Conservation (phyloP, 2,888 invertebrate species). For the Noctua janthe region DNA sequence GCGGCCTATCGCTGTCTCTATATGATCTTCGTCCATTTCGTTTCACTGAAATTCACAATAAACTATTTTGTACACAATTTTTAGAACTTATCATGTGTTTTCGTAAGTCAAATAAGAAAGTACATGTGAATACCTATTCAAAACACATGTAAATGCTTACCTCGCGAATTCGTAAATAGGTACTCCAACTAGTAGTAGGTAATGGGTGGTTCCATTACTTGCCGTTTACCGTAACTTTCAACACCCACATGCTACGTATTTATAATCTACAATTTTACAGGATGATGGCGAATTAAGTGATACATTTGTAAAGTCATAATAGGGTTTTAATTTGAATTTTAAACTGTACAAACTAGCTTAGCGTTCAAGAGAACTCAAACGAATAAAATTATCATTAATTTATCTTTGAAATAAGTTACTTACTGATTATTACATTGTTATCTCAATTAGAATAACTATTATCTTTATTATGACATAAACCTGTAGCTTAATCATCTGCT, state of each 20-base stretch:
- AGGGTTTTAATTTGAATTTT: neutral
- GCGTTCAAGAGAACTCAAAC: neutral
- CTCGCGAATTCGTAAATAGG: neutral
- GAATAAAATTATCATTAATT: neutral
- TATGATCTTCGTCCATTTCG: slow-evolving; percentile 70
- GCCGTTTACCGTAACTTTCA: slow-evolving; percentile 5
- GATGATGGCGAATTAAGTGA: neutral
- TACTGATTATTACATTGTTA: slow-evolving; percentile 24
- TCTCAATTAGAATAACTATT: neutral
- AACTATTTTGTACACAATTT: neutral
- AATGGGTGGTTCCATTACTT: neutral
- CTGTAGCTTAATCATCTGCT: slow-evolving; percentile 9
- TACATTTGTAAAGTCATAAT: neutral
- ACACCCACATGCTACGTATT: slow-evolving; percentile 26
- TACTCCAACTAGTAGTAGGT: neutral
- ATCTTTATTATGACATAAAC: slow-evolving; percentile 1
- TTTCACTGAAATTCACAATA: slow-evolving; percentile 13
- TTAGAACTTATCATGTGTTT: neutral
- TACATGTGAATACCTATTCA: neutral
- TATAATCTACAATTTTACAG: slow-evolving; percentile 13
- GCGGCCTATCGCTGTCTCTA: slow-evolving; percentile 86
- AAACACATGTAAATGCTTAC: slow-evolving; percentile 11
- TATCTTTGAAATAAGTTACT: neutral
- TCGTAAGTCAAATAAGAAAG: neutral
- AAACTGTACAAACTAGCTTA: slow-evolving; percentile 4